Base-by-base conservation (phyloP, 2,797 vertebrate species). In the Bradypodion ventrale region DNA sequence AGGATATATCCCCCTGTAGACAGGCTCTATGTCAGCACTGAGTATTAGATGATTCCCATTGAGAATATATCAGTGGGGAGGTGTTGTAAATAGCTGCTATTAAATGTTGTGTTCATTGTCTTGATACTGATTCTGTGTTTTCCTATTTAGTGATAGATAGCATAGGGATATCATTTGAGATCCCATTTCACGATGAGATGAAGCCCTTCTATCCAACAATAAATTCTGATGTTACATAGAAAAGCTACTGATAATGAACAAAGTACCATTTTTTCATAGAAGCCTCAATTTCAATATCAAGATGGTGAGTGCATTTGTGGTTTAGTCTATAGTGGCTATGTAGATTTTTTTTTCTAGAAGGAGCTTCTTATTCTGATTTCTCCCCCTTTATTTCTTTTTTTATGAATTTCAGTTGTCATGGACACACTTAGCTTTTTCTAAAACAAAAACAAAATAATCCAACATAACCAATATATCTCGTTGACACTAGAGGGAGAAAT, bases 391-490 rank as follows among this genome's bases (percentile, higher is more conserved):
- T 69, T 0, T 73, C 74, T 42, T 65, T 69, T 23, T 23, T 35
- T 1, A 2, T 12, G 76, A 27, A 2, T 65, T 56, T 81, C 65
- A 46, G 80, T 78, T 32, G 35, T 85, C 81, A 78, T 63, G 32
- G 81, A 79, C 59, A 79, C 59, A 21, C 15, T 29, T 2, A 44
- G n/a, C 29, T 76, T 81, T 85, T 85, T 69, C 40, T 74, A n/a
- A 83, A 79, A 80, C 80, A 82, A 32, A 86, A 86, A 87, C 49
- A 60, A 56, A 69, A 35, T 56, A 87, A 0, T 37, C 40, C 83
- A 9, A 65, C 27, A 27, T 25, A 83, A 4, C 69, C 83, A 87
- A 82, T 76, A 84, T 4, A 83, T 3, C 29, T 4, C 76, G 49
- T 29, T 60, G 21, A 68, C 21, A 62, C 27, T 59, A 69, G 82